Conservation (phyloP, 2,113 vertebrate genomes). For the Lepidothrix coronata region DNA sequence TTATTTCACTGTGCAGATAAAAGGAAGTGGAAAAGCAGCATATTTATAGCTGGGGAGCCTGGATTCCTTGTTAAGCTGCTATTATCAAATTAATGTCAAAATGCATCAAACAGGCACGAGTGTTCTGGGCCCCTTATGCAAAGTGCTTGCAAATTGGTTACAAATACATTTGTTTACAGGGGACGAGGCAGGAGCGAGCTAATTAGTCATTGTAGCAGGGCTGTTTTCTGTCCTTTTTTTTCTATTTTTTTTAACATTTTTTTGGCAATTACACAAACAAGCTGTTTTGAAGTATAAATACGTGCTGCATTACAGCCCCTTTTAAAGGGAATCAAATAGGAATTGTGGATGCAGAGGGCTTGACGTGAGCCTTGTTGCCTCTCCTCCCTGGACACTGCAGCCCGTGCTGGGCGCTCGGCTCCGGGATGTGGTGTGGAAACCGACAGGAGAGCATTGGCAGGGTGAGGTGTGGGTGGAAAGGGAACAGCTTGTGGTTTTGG, state of each 20-base stretch:
- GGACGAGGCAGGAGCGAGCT: conserved; percentile 52
- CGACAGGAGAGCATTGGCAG: fast-evolving
- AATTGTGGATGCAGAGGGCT: background rate
- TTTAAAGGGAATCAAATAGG: background rate
- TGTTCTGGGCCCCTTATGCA: conserved; percentile 57
- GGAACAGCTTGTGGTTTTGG: fast-evolving
- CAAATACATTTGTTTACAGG: conserved; percentile 71
- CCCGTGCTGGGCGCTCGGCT: background rate
- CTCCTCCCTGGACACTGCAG: background rate
- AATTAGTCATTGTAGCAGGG: conserved; percentile 62
- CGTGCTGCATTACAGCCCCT: background rate
- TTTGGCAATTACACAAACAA: conserved; percentile 63
- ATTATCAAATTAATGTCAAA: conserved; percentile 71
- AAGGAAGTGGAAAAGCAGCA: conserved; percentile 60
- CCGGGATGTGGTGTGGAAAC: fast-evolving
- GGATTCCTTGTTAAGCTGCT: conserved; percentile 64
- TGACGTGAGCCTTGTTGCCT: background rate
- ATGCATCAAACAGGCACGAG: conserved; percentile 71
- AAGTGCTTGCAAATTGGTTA: conserved; percentile 66
- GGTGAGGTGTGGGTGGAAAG: background rate
- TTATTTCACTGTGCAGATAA: conserved; percentile 71
- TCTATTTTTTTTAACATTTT: background rate
- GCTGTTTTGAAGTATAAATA: conserved; percentile 50
- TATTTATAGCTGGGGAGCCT: conserved; percentile 71
- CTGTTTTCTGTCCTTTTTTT: background rate